These are phyloP conservation scores for Pseudocheirus occidentalis DNA, from an alignment of 2,797 vertebrate genomes.

Conservation along the genomic window DNA sequence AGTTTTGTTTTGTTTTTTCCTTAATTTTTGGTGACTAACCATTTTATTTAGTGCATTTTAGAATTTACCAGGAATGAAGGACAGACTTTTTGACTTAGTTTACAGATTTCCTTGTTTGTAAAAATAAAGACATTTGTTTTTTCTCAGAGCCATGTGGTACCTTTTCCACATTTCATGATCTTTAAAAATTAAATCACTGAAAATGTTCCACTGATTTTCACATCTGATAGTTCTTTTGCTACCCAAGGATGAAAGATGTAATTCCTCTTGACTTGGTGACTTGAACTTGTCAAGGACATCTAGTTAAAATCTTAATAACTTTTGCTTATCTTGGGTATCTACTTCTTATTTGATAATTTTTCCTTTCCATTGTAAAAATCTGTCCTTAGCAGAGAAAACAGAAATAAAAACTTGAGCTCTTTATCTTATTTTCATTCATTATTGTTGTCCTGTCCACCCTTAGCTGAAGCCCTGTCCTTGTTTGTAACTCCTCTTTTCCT, in stretches of 20 bases:
- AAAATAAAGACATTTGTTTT: not conserved
- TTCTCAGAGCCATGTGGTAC: not conserved
- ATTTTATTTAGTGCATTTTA: not conserved
- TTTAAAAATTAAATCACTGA: no score
- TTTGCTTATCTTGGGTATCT: not conserved
- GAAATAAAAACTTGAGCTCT: not conserved
- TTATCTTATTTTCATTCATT: not conserved
- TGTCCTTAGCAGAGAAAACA: not conserved
- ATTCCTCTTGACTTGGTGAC: not conserved
- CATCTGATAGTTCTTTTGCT: no score
- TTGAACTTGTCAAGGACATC: not conserved
- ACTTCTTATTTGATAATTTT: not conserved
- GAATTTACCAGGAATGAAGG: not conserved
- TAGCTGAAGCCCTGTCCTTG: not conserved
- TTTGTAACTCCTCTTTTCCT: not conserved
- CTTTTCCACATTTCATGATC: no score
- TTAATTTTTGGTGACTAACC: not conserved
- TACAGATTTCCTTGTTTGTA: not conserved
- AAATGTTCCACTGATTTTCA: no score
- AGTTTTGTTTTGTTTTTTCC: not conserved
- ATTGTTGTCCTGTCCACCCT: not conserved
- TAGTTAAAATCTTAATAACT: not conserved
- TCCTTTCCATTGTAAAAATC: not conserved
- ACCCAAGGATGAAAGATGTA: no score
- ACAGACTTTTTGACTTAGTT: not conserved